Evolutionary conservation across 2,113 vertebrate genomes (phyloP).

Genomic region (Scolopax mira): DNA sequence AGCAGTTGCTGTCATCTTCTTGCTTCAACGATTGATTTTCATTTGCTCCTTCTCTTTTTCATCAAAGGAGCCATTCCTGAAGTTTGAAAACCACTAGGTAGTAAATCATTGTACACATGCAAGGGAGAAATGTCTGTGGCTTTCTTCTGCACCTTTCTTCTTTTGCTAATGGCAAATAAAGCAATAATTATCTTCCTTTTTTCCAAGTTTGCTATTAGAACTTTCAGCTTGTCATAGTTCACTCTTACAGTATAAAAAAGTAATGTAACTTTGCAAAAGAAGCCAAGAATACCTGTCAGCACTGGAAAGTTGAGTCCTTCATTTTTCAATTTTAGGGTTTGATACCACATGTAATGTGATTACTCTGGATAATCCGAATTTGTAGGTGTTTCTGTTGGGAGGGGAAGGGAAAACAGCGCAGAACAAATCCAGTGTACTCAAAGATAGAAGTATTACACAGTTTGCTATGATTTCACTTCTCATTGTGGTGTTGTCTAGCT

Average conservation of each 20-base stretch:
- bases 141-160: neutral
- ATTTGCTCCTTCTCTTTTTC: neutral
- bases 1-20: neutral
- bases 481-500: neutral
- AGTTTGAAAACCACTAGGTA: neutral
- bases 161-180: neutral
- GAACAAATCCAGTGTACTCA: neutral
- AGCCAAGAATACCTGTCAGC: neutral
- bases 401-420: neutral
- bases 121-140: neutral
- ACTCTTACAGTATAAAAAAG: neutral
- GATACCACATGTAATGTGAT: neutral
- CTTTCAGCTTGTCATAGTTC: neutral
- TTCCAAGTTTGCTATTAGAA: neutral
- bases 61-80: neutral
- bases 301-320: neutral
- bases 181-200: neutral
- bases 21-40: neutral
- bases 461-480: neutral
- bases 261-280: neutral
- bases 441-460: neutral
- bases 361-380: neutral
- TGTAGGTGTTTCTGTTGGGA: neutral
- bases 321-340: neutral
- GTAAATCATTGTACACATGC: neutral